Percentiles rank a stretch among this genome's conserved stretches.
Conservation (phyloP, 2,888 invertebrate species). For the Lysandra bellargus region DNA sequence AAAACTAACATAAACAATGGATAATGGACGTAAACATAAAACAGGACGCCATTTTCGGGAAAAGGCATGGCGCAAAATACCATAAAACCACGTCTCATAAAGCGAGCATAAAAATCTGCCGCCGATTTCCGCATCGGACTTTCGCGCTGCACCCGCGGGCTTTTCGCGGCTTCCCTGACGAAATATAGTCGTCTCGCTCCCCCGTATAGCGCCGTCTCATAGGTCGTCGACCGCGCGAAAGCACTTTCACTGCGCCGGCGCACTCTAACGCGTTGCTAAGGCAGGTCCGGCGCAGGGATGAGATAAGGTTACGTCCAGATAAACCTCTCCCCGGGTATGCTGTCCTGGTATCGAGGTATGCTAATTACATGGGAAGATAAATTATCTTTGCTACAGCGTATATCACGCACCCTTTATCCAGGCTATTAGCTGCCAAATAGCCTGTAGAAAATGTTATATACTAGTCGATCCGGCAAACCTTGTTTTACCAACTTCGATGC, state of each 20-base stretch:
- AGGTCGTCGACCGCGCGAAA: conserved; percentile 79
- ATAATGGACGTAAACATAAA: conserved; percentile 1
- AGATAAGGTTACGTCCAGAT: conserved; percentile 53
- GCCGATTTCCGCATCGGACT: conserved; percentile 71
- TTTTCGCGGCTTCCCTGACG: conserved; percentile 72
- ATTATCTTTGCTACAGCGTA: background rate
- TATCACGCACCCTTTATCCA: background rate
- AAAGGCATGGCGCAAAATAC: conserved; percentile 31
- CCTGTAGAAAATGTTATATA: background rate
- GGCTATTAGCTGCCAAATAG: background rate
- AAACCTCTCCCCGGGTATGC: conserved; percentile 27
- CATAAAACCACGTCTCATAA: conserved; percentile 57
- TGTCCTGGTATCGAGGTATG: conserved; percentile 15
- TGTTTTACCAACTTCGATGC: too few relatives aligned
- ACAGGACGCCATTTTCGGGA: conserved; percentile 31
- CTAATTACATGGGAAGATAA: conserved; percentile 10
- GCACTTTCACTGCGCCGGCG: conserved; percentile 78
- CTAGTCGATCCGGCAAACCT: background rate
- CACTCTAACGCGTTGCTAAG: conserved; percentile 61
- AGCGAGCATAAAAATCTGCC: conserved; percentile 68
- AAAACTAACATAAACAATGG: background rate
- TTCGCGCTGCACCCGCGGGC: conserved; percentile 59
- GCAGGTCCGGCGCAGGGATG: conserved; percentile 55
- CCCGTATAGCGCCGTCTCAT: conserved; percentile 49
- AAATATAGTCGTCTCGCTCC: conserved; percentile 59